Evolutionary conservation across 2,797 vertebrate species (phyloP).

Genomic region (Okamejei kenojei): DNA sequence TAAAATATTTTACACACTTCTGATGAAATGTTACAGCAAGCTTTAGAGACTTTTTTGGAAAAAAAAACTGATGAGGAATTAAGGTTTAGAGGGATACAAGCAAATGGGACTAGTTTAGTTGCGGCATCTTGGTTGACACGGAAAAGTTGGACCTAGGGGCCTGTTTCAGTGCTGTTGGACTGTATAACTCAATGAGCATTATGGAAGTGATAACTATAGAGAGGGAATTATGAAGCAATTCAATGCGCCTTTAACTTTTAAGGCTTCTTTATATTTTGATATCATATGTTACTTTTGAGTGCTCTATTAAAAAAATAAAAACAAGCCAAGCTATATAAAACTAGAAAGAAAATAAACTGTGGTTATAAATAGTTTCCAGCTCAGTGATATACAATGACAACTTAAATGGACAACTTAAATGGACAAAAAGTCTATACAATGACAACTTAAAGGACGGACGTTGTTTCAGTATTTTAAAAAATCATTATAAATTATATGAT

Average conservation of each 20-base stretch:
- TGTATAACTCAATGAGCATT: not conserved
- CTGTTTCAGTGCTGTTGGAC: no score
- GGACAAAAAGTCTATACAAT: slow-evolving; percentile 8
- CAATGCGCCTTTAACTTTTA: not conserved
- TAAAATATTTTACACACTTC: not conserved
- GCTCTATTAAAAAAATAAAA: not conserved
- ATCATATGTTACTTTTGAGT: not conserved
- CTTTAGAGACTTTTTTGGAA: no score
- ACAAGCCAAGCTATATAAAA: slow-evolving; percentile 1
- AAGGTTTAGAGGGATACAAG: no score
- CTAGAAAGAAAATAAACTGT: not conserved
- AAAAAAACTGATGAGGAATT: no score
- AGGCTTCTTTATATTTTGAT: not conserved
- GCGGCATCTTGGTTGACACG: no score
- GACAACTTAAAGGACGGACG: not conserved
- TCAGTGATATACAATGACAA: slow-evolving; percentile 21
- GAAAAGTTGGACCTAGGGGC: no score
- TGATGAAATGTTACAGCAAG: no score
- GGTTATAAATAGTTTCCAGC: slow-evolving; percentile 10
- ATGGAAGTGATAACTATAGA: not conserved
- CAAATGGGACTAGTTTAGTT: no score
- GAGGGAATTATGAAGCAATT: not conserved
- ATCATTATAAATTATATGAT: slow-evolving; percentile 7
- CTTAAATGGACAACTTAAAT: no score
- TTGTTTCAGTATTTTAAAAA: slow-evolving; percentile 3